Evolutionary conservation across 2,888 invertebrate genomes (phyloP), one percentile per base, ranked within the genome.

Genomic region (Melinaea menophilus): DNA sequence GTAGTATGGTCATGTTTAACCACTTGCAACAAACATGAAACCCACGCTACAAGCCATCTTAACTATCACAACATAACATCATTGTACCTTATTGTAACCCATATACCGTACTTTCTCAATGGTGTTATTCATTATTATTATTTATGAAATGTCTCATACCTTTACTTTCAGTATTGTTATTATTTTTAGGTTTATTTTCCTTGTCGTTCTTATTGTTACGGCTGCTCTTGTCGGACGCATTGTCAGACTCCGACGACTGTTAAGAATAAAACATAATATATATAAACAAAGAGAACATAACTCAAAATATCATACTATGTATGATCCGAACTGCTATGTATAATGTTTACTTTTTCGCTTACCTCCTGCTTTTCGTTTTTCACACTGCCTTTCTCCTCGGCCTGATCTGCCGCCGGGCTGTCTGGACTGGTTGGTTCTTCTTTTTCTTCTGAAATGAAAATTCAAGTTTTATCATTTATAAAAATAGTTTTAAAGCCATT

Each of bases 171-270:
- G 80, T 82, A 58, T 86, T 85, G 68, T 85, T 85, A 67, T 88
- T 87, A 69, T 89, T 90, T 71, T 90, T 89, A 9, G 89, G 89
- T 65, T 88, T 90, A 59, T 90, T 90, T 71, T 90, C 90, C 61
- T 90, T 89, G 72, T 86, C 85, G 64, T 86, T 84, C 68, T 89
- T 90, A 69, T 86, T 84, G 66, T 86, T 79, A 37, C 85, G 81
- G 3, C 83, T 75, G 72, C 89, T 86, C 73, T 88, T 88, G 63
- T 90, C 89, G 0, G 89, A 89, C 9, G 85, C 85, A 71, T 88
- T 88, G 73, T 90, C 90, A 0, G 89, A 89, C 66, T 90, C 90
- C 0, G 90, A 90, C 13, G 89, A 89, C 87, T 89, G 84, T 63
- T 35, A 61, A 59, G 58, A 67, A 65, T 65, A 69, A 71, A 68